Base-by-base conservation (phyloP, 2,113 vertebrate species). In the Podocnemis expansa region DNA sequence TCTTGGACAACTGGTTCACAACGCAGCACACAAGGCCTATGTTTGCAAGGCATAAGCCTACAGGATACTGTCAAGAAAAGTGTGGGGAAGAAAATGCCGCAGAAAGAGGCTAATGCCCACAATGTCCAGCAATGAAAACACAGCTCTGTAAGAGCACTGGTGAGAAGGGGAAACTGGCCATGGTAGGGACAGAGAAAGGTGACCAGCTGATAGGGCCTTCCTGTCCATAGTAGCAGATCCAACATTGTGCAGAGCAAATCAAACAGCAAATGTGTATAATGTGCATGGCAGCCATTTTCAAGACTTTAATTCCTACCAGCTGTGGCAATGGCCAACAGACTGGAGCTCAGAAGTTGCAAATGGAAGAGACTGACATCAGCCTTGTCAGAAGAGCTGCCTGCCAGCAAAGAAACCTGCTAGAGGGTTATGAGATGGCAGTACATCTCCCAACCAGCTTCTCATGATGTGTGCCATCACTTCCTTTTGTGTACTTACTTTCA, bases 401-500 rank as follows among this genome's bases (percentile, higher is more conserved):
- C 73, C 41, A 76, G 14, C 73, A 24, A 87, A 85, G 45, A 80
- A 93, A 41, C 12, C 67, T 34, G 81, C 2, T 10, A 12, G 43
- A 76, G 41, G 24, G 41, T 2, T 43, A 10, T 29, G n/a, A 5
- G 0, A 0, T 43, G 78, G 92, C 8, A 2, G 3, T 3, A 8
- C 8, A 70, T 70, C n/a, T 70, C 49, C 55, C 31, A 45, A 24
- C 73, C 41, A 55, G 5, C 8, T 5, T 55, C 81, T 87, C 29
- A 63, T 13, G 52, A 88, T 41, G 8, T 9, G 17, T 16, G 25
- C 9, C 49, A 31, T 34, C 75, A 84, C 4, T 21, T 22, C 63
- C 19, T 8, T 19, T 6, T 5, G 22, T 3, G 29, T 76, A 98
- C 99, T 98, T 98, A 99, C 99, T 98, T 97, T 99, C 98, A 95